These are phyloP conservation scores for Beaufortia kweichowensis DNA, from an alignment of 2,113 vertebrate species.

Conservation along the genomic window DNA sequence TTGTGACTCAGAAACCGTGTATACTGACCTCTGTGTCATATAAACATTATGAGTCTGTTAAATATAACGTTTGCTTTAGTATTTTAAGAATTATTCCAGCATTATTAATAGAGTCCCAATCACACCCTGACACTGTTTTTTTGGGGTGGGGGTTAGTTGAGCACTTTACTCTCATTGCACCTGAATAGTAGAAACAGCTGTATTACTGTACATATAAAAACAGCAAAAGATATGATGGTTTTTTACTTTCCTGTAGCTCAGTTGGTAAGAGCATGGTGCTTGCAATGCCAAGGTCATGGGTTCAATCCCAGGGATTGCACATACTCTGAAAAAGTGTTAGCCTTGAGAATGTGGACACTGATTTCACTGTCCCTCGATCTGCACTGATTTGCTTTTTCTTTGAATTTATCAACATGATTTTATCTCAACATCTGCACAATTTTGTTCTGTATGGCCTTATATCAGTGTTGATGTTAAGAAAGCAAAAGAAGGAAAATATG, in stretches of 20 bases:
- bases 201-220: no score
- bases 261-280: no score
- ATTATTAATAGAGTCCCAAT: no score
- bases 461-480: neutral
- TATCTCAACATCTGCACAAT: neutral
- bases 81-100: neutral
- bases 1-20: neutral
- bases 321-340: no score
- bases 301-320: no score
- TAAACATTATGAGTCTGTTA: neutral
- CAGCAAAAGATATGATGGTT: no score
- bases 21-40: conserved; percentile 12
- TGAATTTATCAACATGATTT: neutral
- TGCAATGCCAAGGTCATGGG: no score
- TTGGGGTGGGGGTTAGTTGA: no score
- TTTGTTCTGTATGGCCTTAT: neutral
- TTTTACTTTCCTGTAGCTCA: no score
- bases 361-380: neutral
- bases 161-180: no score
- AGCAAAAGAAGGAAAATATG: neutral
- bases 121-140: no score
- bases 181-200: no score
- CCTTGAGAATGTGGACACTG: neutral
- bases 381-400: conserved; percentile 18
- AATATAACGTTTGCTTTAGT: neutral